phyloP scores from a whole-genome alignment of 2,797 vertebrate species.

The Pyrocephalus nanus region DNA sequence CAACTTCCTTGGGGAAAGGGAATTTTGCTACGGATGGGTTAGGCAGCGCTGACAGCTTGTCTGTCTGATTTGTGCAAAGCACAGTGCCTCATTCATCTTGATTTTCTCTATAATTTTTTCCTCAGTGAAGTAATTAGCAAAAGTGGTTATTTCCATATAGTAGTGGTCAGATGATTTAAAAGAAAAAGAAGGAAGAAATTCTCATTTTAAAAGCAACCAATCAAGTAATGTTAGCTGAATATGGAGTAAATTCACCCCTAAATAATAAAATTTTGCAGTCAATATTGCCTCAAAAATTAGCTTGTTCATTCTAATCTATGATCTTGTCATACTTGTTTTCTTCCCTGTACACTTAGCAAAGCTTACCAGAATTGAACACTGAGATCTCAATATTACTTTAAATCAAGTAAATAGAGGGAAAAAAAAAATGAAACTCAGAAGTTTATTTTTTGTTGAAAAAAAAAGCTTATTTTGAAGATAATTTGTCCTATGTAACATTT shows the following conservation, averaged over 20 bases:
- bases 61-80: slow-evolving; percentile 68
- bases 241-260: background rate
- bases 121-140: slow-evolving; percentile 49
- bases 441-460: background rate
- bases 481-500: background rate
- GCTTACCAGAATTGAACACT: background rate
- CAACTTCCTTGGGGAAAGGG: slow-evolving; percentile 68
- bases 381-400: background rate
- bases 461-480: background rate
- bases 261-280: background rate
- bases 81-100: slow-evolving; percentile 48
- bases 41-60: slow-evolving; percentile 75
- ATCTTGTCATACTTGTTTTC: background rate
- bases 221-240: background rate
- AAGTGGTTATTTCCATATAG: slow-evolving; percentile 53
- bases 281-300: background rate
- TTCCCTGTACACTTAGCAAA: background rate
- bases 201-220: background rate
- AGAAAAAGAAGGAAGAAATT: background rate
- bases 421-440: background rate
- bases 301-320: background rate
- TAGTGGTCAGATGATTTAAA: slow-evolving; percentile 26
- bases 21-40: slow-evolving; percentile 68
- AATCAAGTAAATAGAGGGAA: background rate
- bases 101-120: slow-evolving; percentile 49